A percentile compares a stretch with the other conserved stretches of the same genome.
Conservation (phyloP, 2,797 vertebrate species). For the Pangasius sanitwongsei region DNA sequence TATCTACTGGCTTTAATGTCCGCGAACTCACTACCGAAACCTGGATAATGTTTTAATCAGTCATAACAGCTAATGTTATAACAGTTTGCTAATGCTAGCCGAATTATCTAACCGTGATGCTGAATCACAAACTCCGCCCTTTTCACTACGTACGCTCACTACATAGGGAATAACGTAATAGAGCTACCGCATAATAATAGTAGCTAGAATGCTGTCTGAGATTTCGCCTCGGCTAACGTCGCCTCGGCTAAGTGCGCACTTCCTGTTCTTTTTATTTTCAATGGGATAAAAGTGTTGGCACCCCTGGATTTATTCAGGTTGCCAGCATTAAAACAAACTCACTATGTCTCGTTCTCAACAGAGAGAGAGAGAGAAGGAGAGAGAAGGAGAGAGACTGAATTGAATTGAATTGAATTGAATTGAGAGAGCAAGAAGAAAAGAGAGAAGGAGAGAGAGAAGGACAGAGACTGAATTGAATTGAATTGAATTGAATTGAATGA, state of each 20-base stretch:
- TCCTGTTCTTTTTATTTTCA: background rate
- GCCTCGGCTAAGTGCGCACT: background rate
- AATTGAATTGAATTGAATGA: too few relatives aligned
- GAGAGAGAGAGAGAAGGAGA: background rate
- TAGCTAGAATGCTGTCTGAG: background rate
- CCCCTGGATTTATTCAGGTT: background rate
- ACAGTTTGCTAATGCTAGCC: background rate
- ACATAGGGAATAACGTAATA: background rate
- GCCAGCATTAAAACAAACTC: conserved; percentile 3
- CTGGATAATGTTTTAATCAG: background rate
- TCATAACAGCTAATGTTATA: background rate
- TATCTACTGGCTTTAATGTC: background rate
- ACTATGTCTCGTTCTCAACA: background rate
- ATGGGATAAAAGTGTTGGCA: background rate
- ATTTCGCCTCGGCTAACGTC: background rate
- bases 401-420: too few relatives aligned
- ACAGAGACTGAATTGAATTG: too few relatives aligned
- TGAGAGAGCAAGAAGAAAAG: background rate
- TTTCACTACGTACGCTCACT: too few relatives aligned
- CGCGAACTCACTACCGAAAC: background rate
- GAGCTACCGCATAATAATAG: background rate
- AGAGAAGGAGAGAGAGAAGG: background rate
- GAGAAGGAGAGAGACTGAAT: background rate
- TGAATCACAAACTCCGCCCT: too few relatives aligned
- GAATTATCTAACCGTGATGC: background rate